phyloP scores from a whole-genome alignment of 2,888 invertebrate species.

The Drosophila anceps region DNA sequence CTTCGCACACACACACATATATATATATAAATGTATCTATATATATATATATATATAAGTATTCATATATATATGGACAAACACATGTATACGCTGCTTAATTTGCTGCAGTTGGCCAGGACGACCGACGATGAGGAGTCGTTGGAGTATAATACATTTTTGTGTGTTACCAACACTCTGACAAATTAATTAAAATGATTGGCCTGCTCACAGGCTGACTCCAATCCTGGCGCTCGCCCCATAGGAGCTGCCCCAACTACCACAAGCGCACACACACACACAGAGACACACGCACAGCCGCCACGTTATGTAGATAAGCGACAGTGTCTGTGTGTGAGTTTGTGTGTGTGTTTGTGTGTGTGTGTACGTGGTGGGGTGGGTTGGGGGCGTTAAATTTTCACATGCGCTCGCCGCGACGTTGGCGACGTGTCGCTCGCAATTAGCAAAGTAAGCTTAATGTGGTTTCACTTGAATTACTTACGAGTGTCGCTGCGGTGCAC shows the following conservation, averaged over 20 bases:
- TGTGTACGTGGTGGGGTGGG: not conserved
- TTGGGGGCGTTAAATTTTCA: slow-evolving; percentile 33
- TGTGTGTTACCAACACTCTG: slow-evolving; percentile 81
- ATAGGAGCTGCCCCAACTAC: slow-evolving; percentile 21
- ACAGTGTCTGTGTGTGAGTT: slow-evolving; percentile 13
- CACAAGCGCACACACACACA: slow-evolving; percentile 24
- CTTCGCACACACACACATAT: slow-evolving; percentile 30
- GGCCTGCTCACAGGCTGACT: slow-evolving; percentile 63
- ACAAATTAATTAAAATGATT: slow-evolving; percentile 84
- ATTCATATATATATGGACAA: not conserved
- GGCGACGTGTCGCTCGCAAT: slow-evolving; percentile 82
- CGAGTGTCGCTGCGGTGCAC: slow-evolving; percentile 65
- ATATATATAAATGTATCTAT: not conserved
- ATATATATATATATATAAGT: not conserved
- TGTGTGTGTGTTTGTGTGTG: not conserved
- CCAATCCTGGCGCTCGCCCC: slow-evolving; percentile 22
- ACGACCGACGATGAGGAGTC: slow-evolving; percentile 41
- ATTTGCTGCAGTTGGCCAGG: slow-evolving; percentile 67
- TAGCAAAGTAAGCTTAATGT: slow-evolving; percentile 84
- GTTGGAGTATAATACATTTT: slow-evolving; percentile 78
- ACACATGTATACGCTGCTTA: slow-evolving; percentile 44
- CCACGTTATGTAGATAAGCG: slow-evolving; percentile 71
- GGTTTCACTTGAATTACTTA: slow-evolving; percentile 82
- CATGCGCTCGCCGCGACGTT: slow-evolving; percentile 47
- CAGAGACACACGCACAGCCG: slow-evolving; percentile 42